Conservation (phyloP, 2,113 vertebrate species). For the Engraulis encrasicolus region DNA sequence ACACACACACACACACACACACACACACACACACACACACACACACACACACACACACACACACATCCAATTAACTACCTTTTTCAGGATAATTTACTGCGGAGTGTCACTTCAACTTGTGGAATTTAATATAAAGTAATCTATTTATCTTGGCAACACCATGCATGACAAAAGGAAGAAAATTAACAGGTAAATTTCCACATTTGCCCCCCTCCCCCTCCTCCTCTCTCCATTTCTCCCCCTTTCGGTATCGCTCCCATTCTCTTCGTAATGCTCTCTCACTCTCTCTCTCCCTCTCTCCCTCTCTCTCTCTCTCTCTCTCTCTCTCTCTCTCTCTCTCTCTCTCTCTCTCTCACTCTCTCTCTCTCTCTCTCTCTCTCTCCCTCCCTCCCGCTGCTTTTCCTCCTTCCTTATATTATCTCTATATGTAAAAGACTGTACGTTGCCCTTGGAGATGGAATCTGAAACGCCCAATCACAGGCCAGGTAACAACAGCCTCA, state of each 20-base stretch:
- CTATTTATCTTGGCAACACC: conserved; percentile 67
- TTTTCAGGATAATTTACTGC: conserved; percentile 74
- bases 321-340: too few relatives aligned
- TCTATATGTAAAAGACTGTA: not conserved
- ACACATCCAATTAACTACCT: conserved; percentile 54
- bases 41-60: conserved; percentile 32
- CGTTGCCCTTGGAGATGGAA: not conserved
- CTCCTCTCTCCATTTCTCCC: not conserved
- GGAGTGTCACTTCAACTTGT: conserved; percentile 63
- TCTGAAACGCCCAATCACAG: not conserved
- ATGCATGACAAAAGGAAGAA: conserved; percentile 58
- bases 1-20: conserved; percentile 18
- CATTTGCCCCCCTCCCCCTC: not conserved
- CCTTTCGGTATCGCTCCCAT: too few relatives aligned
- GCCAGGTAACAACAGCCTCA: not conserved
- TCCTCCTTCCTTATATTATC: conserved; percentile 1
- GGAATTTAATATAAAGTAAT: conserved; percentile 76
- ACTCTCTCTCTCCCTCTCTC: not conserved
- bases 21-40: conserved; percentile 2
- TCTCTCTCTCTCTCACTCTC: not conserved
- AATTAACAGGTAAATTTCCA: conserved; percentile 62
- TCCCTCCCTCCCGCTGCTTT: too few relatives aligned
- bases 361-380: too few relatives aligned
- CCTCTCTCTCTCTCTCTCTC: too few relatives aligned
- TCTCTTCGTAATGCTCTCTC: too few relatives aligned